Evolutionary conservation across 1,140 invertebrate genomes (phyloP), one percentile per base, ranked within the genome.

Genomic region (Cylas formicarius): DNA sequence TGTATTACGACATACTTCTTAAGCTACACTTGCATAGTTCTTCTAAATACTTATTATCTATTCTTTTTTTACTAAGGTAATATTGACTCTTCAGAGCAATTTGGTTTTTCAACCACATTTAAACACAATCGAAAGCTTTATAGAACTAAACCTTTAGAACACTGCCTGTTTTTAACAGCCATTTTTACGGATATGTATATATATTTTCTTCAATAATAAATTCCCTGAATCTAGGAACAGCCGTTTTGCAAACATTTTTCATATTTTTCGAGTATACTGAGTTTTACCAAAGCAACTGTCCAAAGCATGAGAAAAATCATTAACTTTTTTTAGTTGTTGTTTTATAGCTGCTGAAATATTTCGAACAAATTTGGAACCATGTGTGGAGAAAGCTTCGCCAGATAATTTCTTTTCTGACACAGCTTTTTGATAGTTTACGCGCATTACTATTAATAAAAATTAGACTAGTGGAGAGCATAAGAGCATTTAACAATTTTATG

Each of bases 81-180:
- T 62, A 62, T 62, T 62, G 61, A 62, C 61, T 59, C 48, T 60
- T 61, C 50, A 60, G 59, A 62, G 61, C 50, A 48, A 53, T 48
- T 40, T 51, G 53, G 45, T 50, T 45, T 20, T 41, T 45, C 29
- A 52, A 56, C 50, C 53, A 39, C 53, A 56, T 52, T 44, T 37
- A 54, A 60, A 48, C 52, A 43, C 47, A 60, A 53, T 60, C 35
- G 53, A 50, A 60, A 55, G 55, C 53, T 50, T 53, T 44, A 34
- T 47, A 56, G 54, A 45, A 45, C 44, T 52, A 55, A 50, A 44
- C 44, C 42, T 46, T 49, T 39, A 47, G 50, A 41, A 50, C 42
- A 48, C 23, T 36, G 39, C 27, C 31, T 43, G 23, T 26, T 32
- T 58, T 50, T 57, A 48, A 57, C 49, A 55, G 40, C 48, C 19